phyloP scores from a whole-genome alignment of 2,888 invertebrate genomes.

The Lithophane socia region DNA sequence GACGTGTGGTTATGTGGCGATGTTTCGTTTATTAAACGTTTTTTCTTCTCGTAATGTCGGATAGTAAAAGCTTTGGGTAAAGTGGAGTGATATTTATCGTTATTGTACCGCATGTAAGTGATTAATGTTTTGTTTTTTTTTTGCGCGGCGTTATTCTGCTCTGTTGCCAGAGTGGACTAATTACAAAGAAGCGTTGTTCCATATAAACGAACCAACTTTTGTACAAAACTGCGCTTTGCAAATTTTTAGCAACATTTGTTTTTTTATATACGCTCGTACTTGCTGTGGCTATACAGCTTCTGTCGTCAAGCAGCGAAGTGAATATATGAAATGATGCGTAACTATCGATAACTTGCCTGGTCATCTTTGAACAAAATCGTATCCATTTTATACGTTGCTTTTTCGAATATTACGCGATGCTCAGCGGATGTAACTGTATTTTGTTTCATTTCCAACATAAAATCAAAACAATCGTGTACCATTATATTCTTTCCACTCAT shows the following conservation, averaged over 20 bases:
- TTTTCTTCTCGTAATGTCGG: constrained; percentile 31
- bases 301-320: constrained; percentile 31
- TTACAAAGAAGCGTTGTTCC: constrained; percentile 45
- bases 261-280: constrained; percentile 2
- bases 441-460: constrained; percentile 43
- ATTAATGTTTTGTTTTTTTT: constrained; percentile 55
- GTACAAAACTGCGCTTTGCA: constrained; percentile 24
- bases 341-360: constrained; percentile 51
- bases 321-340: constrained; percentile 48
- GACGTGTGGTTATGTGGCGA: constrained; percentile 42
- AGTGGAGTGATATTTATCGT: constrained; percentile 53
- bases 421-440: constrained; percentile 35
- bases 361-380: constrained; percentile 31
- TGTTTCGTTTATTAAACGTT: constrained; percentile 51
- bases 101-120: constrained; percentile 56
- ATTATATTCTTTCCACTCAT: constrained; percentile 33
- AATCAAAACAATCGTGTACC: constrained; percentile 56
- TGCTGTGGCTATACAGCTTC: constrained; percentile 7
- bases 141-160: constrained; percentile 40
- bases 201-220: constrained; percentile 32
- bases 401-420: constrained; percentile 22
- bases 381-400: constrained; percentile 25
- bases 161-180: constrained; percentile 43
- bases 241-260: constrained; percentile 22
- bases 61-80: constrained; percentile 47